Conservation (phyloP, 2,113 vertebrate species). For the Burhinus bistriatus region DNA sequence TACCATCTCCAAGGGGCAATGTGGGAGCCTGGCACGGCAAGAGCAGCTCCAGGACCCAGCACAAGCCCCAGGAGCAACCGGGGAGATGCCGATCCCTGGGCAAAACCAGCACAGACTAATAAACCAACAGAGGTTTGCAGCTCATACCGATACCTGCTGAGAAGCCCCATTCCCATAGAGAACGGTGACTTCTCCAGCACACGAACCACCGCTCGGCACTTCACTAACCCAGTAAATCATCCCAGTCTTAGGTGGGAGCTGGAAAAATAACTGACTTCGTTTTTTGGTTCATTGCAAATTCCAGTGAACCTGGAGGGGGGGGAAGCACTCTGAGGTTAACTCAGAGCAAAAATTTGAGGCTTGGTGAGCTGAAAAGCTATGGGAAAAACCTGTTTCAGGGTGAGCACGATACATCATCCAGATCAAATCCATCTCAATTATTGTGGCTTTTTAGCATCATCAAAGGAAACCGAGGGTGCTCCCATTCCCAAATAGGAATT, state of each 20-base stretch:
- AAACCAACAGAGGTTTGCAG: not conserved
- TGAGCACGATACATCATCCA: not conserved
- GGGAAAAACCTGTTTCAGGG: not conserved
- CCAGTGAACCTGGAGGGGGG: not conserved
- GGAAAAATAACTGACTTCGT: not conserved
- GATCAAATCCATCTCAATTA: not conserved
- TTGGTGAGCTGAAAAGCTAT: not conserved
- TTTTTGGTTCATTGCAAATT: not conserved
- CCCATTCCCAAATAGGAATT: not conserved
- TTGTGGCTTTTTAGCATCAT: not conserved
- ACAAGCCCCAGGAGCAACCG: not conserved
- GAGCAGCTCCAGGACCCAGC: not conserved
- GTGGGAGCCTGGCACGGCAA: not conserved
- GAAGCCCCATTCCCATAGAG: not conserved
- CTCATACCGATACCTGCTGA: not conserved
- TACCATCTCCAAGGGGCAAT: rapidly evolving
- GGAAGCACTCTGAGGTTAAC: not conserved
- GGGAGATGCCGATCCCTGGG: not conserved
- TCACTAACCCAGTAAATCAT: not conserved
- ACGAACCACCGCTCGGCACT: not conserved
- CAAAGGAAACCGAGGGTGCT: not conserved
- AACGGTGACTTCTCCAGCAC: not conserved
- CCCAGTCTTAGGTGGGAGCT: not conserved
- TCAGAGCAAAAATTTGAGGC: not conserved
- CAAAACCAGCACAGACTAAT: not conserved